phyloP scores from a whole-genome alignment of 1,140 invertebrate genomes.

The Drosophila albomicans region DNA sequence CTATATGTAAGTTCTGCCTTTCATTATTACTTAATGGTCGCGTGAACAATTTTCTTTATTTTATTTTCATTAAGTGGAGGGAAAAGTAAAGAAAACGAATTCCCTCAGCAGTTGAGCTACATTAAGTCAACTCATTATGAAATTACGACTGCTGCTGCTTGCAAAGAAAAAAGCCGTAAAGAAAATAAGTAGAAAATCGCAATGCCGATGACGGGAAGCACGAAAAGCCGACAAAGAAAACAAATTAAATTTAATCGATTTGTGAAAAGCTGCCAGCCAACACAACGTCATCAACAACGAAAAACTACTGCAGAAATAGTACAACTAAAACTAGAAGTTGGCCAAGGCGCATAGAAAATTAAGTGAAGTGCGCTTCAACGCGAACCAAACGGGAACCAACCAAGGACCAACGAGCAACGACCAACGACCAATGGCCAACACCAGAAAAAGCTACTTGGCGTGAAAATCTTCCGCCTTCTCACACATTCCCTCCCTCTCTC shows the following conservation, averaged over 20 bases:
- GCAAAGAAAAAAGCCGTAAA: constrained; percentile 32
- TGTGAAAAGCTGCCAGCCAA: constrained; percentile 71
- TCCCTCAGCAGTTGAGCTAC: constrained; percentile 53
- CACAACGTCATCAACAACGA: constrained; percentile 18
- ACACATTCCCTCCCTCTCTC: not conserved
- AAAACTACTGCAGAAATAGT: constrained; percentile 19
- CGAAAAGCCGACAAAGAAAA: constrained; percentile 70
- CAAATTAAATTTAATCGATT: constrained; percentile 84
- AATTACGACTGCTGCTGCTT: constrained; percentile 58
- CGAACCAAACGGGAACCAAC: constrained; percentile 16
- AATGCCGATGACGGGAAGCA: constrained; percentile 52
- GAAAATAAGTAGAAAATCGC: constrained; percentile 41
- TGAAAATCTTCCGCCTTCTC: constrained; percentile 4
- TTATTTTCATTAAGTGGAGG: too few relatives aligned
- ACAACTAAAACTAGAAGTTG: constrained; percentile 40
- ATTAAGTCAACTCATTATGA: constrained; percentile 83
- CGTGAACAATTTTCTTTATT: constrained; percentile 52
- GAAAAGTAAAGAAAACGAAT: constrained; percentile 33
- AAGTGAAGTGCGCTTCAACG: constrained; percentile 39
- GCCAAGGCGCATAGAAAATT: constrained; percentile 54
- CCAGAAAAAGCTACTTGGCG: constrained; percentile 56
- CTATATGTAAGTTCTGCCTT: constrained; percentile 49
- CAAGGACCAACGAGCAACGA: not conserved
- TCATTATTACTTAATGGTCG: constrained; percentile 59
- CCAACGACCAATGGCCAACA: constrained; percentile 13